These are phyloP conservation scores for Ataeniobius toweri DNA, from an alignment of 2,797 vertebrate genomes.

Conservation along the genomic window DNA sequence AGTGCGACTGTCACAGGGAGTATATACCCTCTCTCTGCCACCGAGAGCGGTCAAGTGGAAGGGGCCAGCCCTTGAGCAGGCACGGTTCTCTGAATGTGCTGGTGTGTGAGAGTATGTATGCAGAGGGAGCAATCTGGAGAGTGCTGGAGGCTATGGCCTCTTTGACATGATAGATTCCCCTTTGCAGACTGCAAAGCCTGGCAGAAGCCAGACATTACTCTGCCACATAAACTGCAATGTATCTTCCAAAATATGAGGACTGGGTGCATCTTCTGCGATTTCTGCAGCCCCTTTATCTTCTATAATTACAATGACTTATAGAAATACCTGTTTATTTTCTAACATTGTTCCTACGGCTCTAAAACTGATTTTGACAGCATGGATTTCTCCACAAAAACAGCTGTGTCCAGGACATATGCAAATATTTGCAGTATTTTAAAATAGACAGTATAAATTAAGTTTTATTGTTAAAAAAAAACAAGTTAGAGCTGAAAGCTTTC, in stretches of 20 bases:
- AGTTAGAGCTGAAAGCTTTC: constrained; percentile 49
- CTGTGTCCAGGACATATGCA: constrained; percentile 45
- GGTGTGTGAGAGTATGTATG: constrained; percentile 41
- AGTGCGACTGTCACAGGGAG: constrained; percentile 68
- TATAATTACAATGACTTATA: constrained; percentile 67
- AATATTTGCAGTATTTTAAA: constrained; percentile 53
- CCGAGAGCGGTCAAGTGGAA: constrained; percentile 73
- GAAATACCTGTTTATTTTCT: constrained; percentile 55
- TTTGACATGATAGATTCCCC: constrained; percentile 72
- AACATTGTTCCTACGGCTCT: constrained; percentile 28
- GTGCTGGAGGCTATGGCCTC: constrained; percentile 73
- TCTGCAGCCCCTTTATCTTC: constrained; percentile 33
- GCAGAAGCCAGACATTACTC: constrained; percentile 67
- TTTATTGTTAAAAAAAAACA: constrained; percentile 57
- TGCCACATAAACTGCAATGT: constrained; percentile 69
- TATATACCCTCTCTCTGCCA: constrained; percentile 64
- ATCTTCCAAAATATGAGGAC: constrained; percentile 71
- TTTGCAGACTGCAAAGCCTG: constrained; percentile 65
- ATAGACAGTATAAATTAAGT: constrained; percentile 55
- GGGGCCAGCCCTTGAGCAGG: constrained; percentile 64
- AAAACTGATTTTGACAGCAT: constrained; percentile 22
- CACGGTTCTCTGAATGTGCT: constrained; percentile 31
- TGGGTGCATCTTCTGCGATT: constrained; percentile 54
- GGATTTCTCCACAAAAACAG: constrained; percentile 30
- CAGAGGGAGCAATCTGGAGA: constrained; percentile 70